Percentiles rank a stretch among this genome's conserved stretches.
phyloP scores from a whole-genome alignment of 2,888 invertebrate genomes.

The Plusia festucae region DNA sequence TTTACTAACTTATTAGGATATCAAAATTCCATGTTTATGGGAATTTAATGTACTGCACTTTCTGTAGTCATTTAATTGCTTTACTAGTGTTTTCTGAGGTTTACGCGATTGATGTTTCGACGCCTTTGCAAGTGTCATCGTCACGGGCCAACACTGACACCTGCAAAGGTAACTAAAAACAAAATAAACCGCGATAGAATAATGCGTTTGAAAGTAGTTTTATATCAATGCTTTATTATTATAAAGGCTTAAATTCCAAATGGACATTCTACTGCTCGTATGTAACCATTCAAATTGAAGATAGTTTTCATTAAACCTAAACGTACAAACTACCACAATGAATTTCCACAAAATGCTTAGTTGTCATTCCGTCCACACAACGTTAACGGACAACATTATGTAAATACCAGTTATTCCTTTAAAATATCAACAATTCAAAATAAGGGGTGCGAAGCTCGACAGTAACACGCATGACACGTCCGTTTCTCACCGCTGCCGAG shows the following conservation, averaged over 20 bases:
- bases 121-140: too few species aligned
- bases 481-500: conserved; percentile 67
- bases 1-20: background rate
- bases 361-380: conserved; percentile 16
- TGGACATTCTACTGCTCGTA: background rate
- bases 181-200: too few species aligned
- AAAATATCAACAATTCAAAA: conserved; percentile 53
- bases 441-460: conserved; percentile 27
- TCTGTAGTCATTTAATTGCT: background rate
- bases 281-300: background rate
- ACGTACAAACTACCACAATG: background rate
- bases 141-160: too few species aligned
- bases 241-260: too few species aligned
- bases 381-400: background rate
- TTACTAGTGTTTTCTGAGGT: too few species aligned
- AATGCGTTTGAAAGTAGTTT: too few species aligned
- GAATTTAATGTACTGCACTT: background rate
- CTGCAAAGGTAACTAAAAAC: too few species aligned
- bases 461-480: conserved; percentile 67
- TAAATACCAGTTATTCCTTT: conserved; percentile 29
- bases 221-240: too few species aligned
- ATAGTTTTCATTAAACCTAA: background rate
- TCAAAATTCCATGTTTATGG: background rate
- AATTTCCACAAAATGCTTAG: background rate
- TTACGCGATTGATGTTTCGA: too few species aligned